These are phyloP conservation scores for Smutsia gigantea DNA, from an alignment of 2,797 vertebrate genomes.

Conservation along the genomic window DNA sequence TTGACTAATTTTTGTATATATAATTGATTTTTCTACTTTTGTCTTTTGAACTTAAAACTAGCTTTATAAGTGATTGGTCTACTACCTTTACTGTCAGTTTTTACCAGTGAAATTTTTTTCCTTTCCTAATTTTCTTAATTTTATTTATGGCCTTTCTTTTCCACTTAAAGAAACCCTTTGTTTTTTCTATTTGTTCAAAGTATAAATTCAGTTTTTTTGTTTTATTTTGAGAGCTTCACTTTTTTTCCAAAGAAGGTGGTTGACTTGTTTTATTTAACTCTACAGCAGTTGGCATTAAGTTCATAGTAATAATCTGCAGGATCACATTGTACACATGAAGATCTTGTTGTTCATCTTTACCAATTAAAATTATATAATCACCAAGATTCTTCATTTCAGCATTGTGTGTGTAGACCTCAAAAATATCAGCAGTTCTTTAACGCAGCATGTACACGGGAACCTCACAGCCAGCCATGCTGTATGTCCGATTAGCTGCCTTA, in stretches of 20 bases:
- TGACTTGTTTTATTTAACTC: conserved; percentile 96
- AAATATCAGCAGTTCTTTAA: conserved; percentile 95
- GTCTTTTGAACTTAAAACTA: no score
- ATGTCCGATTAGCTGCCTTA: conserved; percentile 96
- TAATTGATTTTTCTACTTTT: no score
- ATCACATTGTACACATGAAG: conserved; percentile 96
- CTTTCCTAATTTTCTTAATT: no score
- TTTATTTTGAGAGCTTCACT: conserved; percentile 87
- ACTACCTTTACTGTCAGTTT: no score
- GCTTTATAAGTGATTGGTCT: no score
- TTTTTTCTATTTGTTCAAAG: conserved; percentile 93
- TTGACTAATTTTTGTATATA: no score
- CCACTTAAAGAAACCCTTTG: no score
- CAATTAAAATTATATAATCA: conserved; percentile 96
- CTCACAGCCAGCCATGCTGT: conserved; percentile 93
- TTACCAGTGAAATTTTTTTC: no score
- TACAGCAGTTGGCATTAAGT: conserved; percentile 95
- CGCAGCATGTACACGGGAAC: conserved; percentile 97
- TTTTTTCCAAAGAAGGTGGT: conserved; percentile 98
- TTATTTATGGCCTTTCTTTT: no score
- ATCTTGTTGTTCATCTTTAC: conserved; percentile 89
- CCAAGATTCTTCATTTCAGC: conserved; percentile 96
- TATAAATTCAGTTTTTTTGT: conserved; percentile 86
- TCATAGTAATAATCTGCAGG: conserved; percentile 95
- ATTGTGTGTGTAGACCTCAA: conserved; percentile 96